Evolutionary conservation across 1,140 invertebrate species (phyloP).

Genomic region (Rhopalosiphum padi): DNA sequence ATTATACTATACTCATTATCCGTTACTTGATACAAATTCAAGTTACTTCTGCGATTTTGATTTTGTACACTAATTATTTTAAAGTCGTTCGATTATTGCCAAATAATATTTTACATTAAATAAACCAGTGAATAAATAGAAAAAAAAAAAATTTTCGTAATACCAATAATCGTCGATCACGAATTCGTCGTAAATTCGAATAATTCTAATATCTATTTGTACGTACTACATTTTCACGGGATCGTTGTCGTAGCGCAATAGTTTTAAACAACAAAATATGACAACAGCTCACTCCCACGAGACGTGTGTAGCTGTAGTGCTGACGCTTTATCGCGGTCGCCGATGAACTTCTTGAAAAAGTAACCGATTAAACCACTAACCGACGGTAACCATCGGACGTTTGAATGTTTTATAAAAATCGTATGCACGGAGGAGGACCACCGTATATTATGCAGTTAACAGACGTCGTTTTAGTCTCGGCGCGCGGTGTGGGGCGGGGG

Average conservation of each 20-base stretch:
- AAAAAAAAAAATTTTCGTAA: too few relatives aligned
- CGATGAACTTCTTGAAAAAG: background rate
- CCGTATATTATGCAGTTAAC: too few relatives aligned
- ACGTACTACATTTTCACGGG: background rate
- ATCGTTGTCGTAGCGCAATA: background rate
- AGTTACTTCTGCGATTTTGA: background rate
- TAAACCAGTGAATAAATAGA: too few relatives aligned
- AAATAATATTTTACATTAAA: background rate
- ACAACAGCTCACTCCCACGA: rapidly evolving
- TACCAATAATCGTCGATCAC: too few relatives aligned
- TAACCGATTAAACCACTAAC: background rate
- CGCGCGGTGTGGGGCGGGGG: background rate
- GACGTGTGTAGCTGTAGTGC: too few relatives aligned
- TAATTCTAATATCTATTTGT: background rate
- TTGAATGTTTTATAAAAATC: too few relatives aligned
- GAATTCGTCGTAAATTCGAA: background rate
- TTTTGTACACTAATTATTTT: background rate
- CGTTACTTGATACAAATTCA: background rate
- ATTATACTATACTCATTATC: background rate
- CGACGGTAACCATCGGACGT: too few relatives aligned
- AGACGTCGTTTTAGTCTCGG: background rate
- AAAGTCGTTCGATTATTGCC: background rate
- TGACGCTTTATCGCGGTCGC: too few relatives aligned
- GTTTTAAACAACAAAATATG: background rate
- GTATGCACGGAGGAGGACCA: too few relatives aligned